Evolutionary conservation across 92 coral and sea anemone species (phyloP).

Genomic region (Pocillopora meandrina): DNA sequence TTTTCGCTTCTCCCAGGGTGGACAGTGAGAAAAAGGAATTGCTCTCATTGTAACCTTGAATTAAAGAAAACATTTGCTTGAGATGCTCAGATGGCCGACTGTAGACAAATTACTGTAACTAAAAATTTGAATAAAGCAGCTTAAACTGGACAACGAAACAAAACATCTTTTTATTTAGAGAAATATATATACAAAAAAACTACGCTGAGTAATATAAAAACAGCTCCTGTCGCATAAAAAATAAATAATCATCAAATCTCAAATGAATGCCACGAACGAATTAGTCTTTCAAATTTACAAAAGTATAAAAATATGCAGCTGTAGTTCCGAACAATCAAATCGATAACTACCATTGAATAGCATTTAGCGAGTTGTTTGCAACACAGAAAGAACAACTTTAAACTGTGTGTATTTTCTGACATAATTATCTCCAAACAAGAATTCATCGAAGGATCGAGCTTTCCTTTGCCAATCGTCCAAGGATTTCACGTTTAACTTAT

Average conservation of each 20-base stretch:
- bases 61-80: neutral
- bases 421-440: no score
- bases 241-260: slow-evolving; percentile 38
- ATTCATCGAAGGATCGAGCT: no score
- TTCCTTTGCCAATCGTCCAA: no score
- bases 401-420: no score
- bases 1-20: no score
- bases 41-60: no score
- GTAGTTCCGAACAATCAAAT: neutral
- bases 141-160: neutral
- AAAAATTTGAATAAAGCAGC: neutral
- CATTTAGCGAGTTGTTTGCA: no score
- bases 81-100: neutral
- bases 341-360: neutral
- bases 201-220: neutral
- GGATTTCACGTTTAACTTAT: no score
- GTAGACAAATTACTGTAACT: neutral
- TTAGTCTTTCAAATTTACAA: slow-evolving; percentile 8
- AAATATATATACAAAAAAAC: neutral
- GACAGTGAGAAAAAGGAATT: no score
- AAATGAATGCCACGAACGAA: slow-evolving; percentile 43
- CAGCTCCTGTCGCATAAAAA: slow-evolving; percentile 1
- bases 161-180: neutral
- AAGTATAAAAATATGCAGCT: slow-evolving; percentile 16
- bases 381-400: no score